Evolutionary conservation across 2,113 vertebrate genomes (phyloP), one percentile per base, ranked within the genome.

Genomic region (Leiothrix lutea): DNA sequence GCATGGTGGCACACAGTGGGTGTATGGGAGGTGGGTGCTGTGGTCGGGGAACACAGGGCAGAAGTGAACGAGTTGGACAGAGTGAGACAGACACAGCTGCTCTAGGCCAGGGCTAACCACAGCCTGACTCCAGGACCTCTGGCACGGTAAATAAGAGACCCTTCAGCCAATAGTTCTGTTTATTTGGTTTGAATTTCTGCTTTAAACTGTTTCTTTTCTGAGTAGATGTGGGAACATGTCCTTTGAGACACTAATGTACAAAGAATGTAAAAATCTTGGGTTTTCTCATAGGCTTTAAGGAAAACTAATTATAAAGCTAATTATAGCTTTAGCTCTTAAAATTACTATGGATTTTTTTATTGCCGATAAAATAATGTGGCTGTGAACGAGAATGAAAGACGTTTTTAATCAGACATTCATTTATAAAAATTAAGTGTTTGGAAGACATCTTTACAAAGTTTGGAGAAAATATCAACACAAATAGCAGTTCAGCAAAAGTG

Each of bases 11-110:
- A 2, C 2, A 1, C 5, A 1, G 24, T 2, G 1, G 38, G 44
- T 71, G 36, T 1, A 3, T 15, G 50, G 54, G 54, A 45, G 28
- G 12, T 48, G 28, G 25, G 20, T 35, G 28, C 28, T 58, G 40
- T 1, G 3, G 2, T 28, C 2, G 1, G 28, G 23, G 47, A 81
- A 9, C 0, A 1, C 0, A 0, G 60, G 29, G 38, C 33, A 84
- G 42, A 47, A 45, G 20, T 29, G 28, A 6, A 31, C 22, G 33
- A 28, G 11, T 14, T 4, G 2, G 67, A 48, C 28, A 29, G 28
- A 79, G 26, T 15, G 44, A 88, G 58, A 61, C 36, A 48, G 22
- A 73, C 54, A 17, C 2, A 86, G 45, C 35, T 57, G 24, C 3
- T 19, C 62, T 75, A 53, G 47, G 70, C 72, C 42, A 36, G 8